phyloP scores from a whole-genome alignment of 2,888 invertebrate genomes.

The Deroplatys truncata region DNA sequence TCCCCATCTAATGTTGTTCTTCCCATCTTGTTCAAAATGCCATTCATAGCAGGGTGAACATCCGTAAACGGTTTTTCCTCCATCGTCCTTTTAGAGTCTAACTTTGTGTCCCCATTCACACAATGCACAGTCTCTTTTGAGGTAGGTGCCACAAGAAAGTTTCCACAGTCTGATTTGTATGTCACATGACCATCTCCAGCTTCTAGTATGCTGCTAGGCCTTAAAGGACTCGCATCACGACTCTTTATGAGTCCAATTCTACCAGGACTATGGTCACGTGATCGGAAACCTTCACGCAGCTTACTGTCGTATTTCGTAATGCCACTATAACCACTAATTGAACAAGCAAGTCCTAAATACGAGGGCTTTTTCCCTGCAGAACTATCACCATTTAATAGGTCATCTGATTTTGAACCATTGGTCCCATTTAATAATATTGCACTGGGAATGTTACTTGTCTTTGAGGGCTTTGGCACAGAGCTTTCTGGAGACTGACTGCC shows the following conservation, averaged over 20 bases:
- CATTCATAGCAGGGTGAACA: background rate
- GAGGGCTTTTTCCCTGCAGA: slow-evolving; percentile 66
- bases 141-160: slow-evolving; percentile 18
- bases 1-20: background rate
- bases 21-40: background rate
- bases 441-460: background rate
- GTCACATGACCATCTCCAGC: background rate
- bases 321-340: slow-evolving; percentile 86
- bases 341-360: slow-evolving; percentile 83
- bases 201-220: slow-evolving; percentile 19
- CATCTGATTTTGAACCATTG: background rate
- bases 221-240: slow-evolving; percentile 33
- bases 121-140: background rate
- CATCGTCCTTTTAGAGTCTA: slow-evolving; percentile 1
- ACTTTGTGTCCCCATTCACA: background rate
- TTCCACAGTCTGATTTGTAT: slow-evolving; percentile 21
- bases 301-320: slow-evolving; percentile 83
- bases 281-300: slow-evolving; percentile 61
- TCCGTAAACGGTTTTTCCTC: background rate
- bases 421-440: slow-evolving; percentile 10
- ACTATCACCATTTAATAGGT: background rate
- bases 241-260: slow-evolving; percentile 24
- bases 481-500: background rate
- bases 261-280: slow-evolving; percentile 38
- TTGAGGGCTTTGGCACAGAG: background rate